Evolutionary conservation across 2,797 vertebrate species (phyloP).

Genomic region (Potorous gilbertii): DNA sequence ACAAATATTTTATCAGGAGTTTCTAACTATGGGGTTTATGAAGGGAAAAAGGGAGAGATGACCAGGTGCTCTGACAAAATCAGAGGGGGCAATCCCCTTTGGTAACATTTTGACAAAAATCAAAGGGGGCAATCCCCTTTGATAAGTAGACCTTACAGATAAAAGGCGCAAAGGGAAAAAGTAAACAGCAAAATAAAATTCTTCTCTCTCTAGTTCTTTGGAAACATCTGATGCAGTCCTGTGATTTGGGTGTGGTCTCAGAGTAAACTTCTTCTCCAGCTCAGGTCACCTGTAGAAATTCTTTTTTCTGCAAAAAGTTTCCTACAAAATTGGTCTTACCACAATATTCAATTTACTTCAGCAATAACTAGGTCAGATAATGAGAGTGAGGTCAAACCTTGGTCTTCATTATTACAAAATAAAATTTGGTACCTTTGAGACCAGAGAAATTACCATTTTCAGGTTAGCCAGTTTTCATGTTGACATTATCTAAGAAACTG

Average conservation of each 20-base stretch:
- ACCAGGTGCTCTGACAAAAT: too few species aligned
- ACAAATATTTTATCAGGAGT: neutral
- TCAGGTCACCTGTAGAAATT: neutral
- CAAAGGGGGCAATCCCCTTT: neutral
- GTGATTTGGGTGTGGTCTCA: neutral
- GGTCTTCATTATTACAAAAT: neutral
- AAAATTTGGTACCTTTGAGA: neutral
- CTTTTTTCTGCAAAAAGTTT: neutral
- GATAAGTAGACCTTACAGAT: neutral
- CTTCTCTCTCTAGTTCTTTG: neutral
- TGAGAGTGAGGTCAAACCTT: neutral
- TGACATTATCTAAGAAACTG: neutral
- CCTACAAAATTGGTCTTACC: neutral
- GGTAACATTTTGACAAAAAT: too few species aligned
- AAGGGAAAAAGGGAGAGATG: too few species aligned
- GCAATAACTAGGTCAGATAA: neutral
- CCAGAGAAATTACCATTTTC: neutral
- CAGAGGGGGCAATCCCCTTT: neutral
- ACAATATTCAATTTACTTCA: neutral
- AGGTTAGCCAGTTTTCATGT: neutral
- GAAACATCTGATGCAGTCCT: neutral
- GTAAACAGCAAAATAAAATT: neutral
- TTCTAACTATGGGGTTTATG: neutral
- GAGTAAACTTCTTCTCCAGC: too few species aligned
- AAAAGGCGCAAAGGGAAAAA: neutral